Evolutionary conservation across 1,140 invertebrate species (phyloP).

Genomic region (Papilio polyxenes): DNA sequence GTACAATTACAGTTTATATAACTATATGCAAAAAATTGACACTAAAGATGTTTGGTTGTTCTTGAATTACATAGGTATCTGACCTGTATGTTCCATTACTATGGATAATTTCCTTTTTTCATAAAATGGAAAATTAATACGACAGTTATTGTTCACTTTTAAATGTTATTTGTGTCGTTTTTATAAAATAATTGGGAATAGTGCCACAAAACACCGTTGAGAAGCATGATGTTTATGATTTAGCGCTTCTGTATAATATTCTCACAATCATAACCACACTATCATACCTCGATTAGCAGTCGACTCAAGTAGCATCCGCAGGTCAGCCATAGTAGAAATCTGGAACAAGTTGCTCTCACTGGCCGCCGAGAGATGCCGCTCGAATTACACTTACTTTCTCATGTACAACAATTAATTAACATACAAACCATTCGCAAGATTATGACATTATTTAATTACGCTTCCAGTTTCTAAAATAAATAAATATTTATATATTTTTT

Average conservation of each 20-base stretch:
- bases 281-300: slow-evolving; percentile 24
- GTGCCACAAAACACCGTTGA: background rate
- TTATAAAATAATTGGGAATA: background rate
- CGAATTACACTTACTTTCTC: slow-evolving; percentile 31
- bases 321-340: slow-evolving; percentile 19
- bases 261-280: background rate
- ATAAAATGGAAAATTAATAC: background rate
- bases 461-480: background rate
- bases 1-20: too few species aligned
- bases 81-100: background rate
- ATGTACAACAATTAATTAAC: background rate
- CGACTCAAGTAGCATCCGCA: background rate
- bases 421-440: background rate
- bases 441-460: background rate
- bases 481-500: background rate
- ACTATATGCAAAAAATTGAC: background rate
- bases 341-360: slow-evolving; percentile 30
- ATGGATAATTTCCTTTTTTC: background rate
- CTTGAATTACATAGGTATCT: background rate
- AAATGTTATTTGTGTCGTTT: background rate
- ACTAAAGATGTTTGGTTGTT: background rate
- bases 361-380: slow-evolving; percentile 3
- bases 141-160: background rate
- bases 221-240: background rate
- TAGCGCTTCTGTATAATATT: background rate